phyloP scores from a whole-genome alignment of 2,888 invertebrate species.

The Eupithecia inturbata region DNA sequence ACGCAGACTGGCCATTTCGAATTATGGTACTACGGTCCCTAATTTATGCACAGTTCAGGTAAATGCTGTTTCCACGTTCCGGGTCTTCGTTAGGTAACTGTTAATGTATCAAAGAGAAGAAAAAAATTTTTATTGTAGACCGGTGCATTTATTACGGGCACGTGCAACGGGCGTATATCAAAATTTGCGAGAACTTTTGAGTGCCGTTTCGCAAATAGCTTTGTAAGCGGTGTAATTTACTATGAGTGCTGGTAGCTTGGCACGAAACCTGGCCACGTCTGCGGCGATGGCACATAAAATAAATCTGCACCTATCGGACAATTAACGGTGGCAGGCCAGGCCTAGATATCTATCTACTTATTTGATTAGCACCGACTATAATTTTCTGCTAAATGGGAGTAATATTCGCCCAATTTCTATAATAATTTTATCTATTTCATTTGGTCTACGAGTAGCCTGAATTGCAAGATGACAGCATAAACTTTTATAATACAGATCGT shows the following conservation, averaged over 20 bases:
- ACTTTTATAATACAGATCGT: slow-evolving; percentile 26
- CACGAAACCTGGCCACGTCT: slow-evolving; percentile 36
- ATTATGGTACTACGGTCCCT: slow-evolving; percentile 41
- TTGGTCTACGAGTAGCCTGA: neutral
- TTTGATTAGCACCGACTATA: slow-evolving; percentile 11
- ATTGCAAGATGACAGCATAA: neutral
- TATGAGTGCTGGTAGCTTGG: slow-evolving; percentile 44
- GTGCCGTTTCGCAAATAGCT: slow-evolving; percentile 49
- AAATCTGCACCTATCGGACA: slow-evolving; percentile 30
- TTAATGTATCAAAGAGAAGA: slow-evolving; percentile 44
- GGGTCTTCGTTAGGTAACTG: slow-evolving; percentile 33
- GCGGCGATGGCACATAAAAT: slow-evolving; percentile 17
- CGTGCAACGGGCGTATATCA: slow-evolving; percentile 49
- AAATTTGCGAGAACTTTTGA: slow-evolving; percentile 51
- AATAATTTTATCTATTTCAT: neutral
- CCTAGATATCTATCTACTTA: slow-evolving; percentile 4
- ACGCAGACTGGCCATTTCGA: slow-evolving; percentile 42
- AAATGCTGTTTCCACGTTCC: slow-evolving; percentile 33
- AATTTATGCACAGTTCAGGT: slow-evolving; percentile 44
- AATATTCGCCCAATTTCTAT: neutral
- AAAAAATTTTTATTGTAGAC: slow-evolving; percentile 44
- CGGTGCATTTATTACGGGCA: slow-evolving; percentile 42
- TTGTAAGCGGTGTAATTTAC: slow-evolving; percentile 52
- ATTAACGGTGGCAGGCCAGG: slow-evolving; percentile 18
- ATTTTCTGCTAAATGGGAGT: slow-evolving; percentile 8